A percentile compares a stretch with the other conserved stretches of the same genome.
Conservation (phyloP, 2,888 invertebrate species). For the Caenorhabditis wallacei region DNA sequence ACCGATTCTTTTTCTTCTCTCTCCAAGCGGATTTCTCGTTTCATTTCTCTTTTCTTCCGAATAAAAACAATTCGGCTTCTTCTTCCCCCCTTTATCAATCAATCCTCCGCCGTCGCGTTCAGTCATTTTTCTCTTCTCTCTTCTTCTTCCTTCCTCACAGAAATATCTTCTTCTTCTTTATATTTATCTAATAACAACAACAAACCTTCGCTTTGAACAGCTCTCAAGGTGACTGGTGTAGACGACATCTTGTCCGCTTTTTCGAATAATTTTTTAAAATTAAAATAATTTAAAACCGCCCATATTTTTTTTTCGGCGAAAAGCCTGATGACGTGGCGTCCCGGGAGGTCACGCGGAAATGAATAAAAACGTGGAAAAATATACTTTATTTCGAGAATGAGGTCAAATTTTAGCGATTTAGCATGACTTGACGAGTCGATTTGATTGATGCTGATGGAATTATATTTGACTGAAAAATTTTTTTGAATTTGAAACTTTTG, state of each 20-base stretch:
- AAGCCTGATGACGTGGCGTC: neutral
- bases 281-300: neutral
- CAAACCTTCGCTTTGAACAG: slow-evolving; percentile 59
- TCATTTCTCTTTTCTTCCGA: slow-evolving; percentile 14
- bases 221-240: slow-evolving; percentile 52
- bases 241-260: slow-evolving; percentile 38
- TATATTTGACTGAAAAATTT: slow-evolving; percentile 42
- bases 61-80: slow-evolving; percentile 38
- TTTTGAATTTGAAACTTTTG: neutral
- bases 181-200: slow-evolving; percentile 3
- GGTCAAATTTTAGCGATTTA: slow-evolving; percentile 33
- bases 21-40: neutral
- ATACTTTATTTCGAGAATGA: neutral
- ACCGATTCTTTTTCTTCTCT: neutral
- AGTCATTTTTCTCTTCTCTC: slow-evolving; percentile 12
- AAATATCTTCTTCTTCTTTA: neutral
- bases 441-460: slow-evolving; percentile 48
- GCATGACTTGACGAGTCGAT: slow-evolving; percentile 17
- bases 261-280: neutral
- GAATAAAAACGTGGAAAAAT: neutral
- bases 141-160: neutral
- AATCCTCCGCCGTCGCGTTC: slow-evolving; percentile 11
- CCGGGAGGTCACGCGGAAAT: neutral
- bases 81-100: slow-evolving; percentile 19
- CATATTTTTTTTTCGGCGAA: neutral